Base-by-base conservation (phyloP, 35 echinoderm and acorn worm species). In the Lytechinus pictus region DNA sequence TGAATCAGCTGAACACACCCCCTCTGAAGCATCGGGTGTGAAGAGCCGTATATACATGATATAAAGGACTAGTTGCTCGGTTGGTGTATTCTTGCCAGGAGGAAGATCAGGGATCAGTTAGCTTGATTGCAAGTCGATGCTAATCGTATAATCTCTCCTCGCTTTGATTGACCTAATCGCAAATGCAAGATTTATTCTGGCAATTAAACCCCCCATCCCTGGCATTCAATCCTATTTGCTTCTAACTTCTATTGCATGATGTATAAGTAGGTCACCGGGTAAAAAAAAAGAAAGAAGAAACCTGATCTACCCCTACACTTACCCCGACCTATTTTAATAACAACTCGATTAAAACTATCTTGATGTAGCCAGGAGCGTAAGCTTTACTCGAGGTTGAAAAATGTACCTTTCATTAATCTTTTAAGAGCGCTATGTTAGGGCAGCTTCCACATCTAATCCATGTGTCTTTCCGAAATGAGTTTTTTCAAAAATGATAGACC, bases 151-250 rank as follows among this genome's bases (percentile, higher is more conserved):
- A 79, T 79, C 66, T 7, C n/a, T 19, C 66, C 21, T 24, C 66
- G 66, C 66, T 79, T 79, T 79, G 66, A 79, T 71, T 71, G 61
- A 71, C 14, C 61, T 71, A 71, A 71, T 71, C 61, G 61, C 61
- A 21, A 71, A 71, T 6, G 61, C 61, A 24, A 71, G 16, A 71
- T 79, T 79, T 79, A 79, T 79, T 79, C 66, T 79, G 14, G 66
- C 16, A 79, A 79, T 79, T 79, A 79, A 79, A 79, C 6, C 66
- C 66, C 19, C 19, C 16, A 79, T 79, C 66, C 16, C 66, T 79
- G 66, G 19, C 7, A 79, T 24, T 24, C 66, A 24, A 79, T 24
- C 66, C 16, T 24, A 16, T 79, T 79, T 79, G 16, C 66, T 24
- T 79, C 8, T 7, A n/a, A 79, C 21, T 79, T 24, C 12, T 24